Evolutionary conservation across 2,797 vertebrate genomes (phyloP).

Genomic region (Sparidentex hasta): DNA sequence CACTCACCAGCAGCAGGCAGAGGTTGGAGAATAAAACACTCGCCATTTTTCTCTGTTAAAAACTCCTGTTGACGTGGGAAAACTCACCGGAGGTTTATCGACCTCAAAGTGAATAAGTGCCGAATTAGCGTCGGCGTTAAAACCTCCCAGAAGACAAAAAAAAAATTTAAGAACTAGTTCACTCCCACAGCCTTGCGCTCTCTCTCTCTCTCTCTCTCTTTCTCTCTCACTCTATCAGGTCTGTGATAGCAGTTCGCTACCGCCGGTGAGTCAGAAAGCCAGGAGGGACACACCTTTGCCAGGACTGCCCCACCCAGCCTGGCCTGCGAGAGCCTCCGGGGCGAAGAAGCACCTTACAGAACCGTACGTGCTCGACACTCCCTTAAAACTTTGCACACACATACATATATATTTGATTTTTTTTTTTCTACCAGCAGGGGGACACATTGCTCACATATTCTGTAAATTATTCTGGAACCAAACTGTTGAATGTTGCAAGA

Average conservation of each 20-base stretch:
- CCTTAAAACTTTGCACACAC: background rate
- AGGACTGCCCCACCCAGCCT: constrained; percentile 58
- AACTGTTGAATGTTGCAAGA: background rate
- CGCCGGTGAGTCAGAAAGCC: constrained; percentile 14
- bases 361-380: background rate
- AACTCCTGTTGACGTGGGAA: background rate
- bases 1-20: constrained; percentile 69
- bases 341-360: background rate
- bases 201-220: background rate
- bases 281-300: constrained; percentile 66
- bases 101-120: background rate
- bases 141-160: background rate
- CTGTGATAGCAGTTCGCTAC: background rate
- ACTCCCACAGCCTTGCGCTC: background rate
- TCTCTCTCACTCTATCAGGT: background rate
- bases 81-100: background rate
- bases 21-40: constrained; percentile 47
- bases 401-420: fast-evolving
- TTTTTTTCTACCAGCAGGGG: constrained; percentile 64
- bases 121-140: background rate
- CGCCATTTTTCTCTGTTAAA: constrained; percentile 55
- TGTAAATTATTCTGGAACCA: background rate
- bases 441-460: constrained; percentile 35
- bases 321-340: background rate
- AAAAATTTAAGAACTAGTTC: background rate